These are phyloP conservation scores for Ia io DNA, from an alignment of 2,113 vertebrate species.

Conservation along the genomic window DNA sequence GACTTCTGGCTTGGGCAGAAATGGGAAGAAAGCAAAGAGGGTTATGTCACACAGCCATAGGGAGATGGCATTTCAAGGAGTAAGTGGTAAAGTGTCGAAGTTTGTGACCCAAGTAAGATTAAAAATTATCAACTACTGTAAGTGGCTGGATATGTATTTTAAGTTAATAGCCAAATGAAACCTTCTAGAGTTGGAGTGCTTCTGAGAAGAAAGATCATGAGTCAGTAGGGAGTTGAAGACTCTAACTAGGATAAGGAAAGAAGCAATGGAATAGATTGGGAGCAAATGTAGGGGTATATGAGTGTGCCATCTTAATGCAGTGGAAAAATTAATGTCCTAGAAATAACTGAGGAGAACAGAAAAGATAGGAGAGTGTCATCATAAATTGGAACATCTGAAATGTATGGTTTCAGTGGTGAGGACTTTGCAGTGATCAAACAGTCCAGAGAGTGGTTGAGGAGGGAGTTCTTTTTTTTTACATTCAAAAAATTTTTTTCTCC, in stretches of 20 bases:
- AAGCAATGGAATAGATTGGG: background rate
- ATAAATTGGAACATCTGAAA: background rate
- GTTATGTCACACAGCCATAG: background rate
- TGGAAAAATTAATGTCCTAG: background rate
- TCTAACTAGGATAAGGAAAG: background rate
- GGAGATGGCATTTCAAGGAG: background rate
- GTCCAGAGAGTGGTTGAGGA: background rate
- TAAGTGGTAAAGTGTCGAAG: background rate
- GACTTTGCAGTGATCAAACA: background rate
- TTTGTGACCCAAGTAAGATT: background rate
- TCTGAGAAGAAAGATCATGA: background rate
- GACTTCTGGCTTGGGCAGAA: background rate
- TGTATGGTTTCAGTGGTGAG: background rate
- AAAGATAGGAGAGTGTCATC: background rate
- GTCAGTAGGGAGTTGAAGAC: background rate
- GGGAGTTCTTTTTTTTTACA: background rate
- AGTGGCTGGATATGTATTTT: background rate
- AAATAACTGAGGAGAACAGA: background rate
- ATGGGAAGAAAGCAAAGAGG: background rate
- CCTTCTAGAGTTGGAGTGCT: background rate
- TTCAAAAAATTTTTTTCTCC: too few relatives aligned
- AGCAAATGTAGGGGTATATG: background rate
- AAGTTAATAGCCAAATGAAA: background rate
- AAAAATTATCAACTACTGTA: background rate
- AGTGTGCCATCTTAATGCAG: background rate